Evolutionary conservation across 1,140 invertebrate genomes (phyloP).

Genomic region (Triops cancriformis): DNA sequence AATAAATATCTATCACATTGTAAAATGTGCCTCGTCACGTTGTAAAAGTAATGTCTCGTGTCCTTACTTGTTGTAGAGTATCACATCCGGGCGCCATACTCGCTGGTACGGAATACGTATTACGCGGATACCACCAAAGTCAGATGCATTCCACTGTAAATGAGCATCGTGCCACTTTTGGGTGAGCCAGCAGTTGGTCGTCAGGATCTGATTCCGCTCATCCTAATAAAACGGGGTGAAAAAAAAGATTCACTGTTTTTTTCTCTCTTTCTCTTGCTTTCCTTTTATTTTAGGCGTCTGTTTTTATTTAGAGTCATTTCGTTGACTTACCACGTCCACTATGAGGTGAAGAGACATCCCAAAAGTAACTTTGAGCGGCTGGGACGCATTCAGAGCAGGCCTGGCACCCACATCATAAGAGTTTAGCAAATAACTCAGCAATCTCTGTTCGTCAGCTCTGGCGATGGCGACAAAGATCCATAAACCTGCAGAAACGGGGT

Average conservation of each 20-base stretch:
- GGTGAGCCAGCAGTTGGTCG: slow-evolving; percentile 86
- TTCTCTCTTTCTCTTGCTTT: slow-evolving; percentile 19
- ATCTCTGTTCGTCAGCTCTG: slow-evolving; percentile 51
- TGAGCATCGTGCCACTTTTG: slow-evolving; percentile 84
- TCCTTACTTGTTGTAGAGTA: slow-evolving; percentile 79
- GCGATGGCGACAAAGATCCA: neutral
- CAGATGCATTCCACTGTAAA: slow-evolving; percentile 76
- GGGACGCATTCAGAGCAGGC: slow-evolving; percentile 61
- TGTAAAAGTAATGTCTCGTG: neutral
- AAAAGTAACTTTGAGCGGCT: slow-evolving; percentile 63
- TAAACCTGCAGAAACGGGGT: neutral
- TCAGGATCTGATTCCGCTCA: slow-evolving; percentile 61
- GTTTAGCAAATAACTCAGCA: slow-evolving; percentile 61
- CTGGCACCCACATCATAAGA: slow-evolving; percentile 65
- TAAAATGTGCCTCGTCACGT: too few relatives aligned
- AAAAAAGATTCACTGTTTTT: slow-evolving; percentile 33
- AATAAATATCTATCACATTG: slow-evolving; percentile 4
- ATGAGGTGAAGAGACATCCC: slow-evolving; percentile 72
- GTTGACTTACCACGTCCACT: slow-evolving; percentile 62
- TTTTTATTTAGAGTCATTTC: slow-evolving; percentile 20
- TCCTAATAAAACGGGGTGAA: slow-evolving; percentile 44
- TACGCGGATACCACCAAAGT: slow-evolving; percentile 47
- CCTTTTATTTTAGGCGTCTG: neutral
- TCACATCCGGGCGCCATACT: slow-evolving; percentile 77
- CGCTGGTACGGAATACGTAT: slow-evolving; percentile 42